Percentiles rank a stretch among this genome's conserved stretches.
Evolutionary conservation across 1,140 invertebrate species (phyloP).

Genomic region (Caenorhabditis latens): DNA sequence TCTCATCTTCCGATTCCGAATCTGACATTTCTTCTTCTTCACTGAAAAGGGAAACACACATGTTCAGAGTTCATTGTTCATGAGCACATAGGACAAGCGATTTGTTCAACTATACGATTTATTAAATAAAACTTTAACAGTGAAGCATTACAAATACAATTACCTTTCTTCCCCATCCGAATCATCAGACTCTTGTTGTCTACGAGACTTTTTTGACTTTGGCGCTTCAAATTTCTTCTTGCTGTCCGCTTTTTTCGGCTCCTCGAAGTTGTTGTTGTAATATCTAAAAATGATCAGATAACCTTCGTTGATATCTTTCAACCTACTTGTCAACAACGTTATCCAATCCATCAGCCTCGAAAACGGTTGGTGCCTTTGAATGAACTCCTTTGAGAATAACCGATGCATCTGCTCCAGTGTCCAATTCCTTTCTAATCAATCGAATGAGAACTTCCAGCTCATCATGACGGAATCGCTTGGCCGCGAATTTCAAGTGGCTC

Average conservation of each 20-base stretch:
- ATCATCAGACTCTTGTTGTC: slow-evolving; percentile 22
- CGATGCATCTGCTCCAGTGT: background rate
- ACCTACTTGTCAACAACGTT: slow-evolving; percentile 12
- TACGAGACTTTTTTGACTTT: background rate
- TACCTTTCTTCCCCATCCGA: slow-evolving; percentile 50
- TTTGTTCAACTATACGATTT: background rate
- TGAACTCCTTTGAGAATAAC: slow-evolving; percentile 37
- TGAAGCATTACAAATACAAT: slow-evolving; percentile 35
- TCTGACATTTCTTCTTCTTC: slow-evolving; percentile 23
- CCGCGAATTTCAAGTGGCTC: slow-evolving; percentile 57
- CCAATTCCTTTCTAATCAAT: slow-evolving; percentile 25
- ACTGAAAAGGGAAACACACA: background rate
- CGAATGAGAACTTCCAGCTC: slow-evolving; percentile 32
- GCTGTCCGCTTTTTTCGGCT: background rate
- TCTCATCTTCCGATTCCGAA: background rate
- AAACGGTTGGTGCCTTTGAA: background rate
- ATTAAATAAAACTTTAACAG: background rate
- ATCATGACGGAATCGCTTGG: slow-evolving; percentile 43
- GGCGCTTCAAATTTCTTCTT: background rate
- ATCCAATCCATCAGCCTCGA: slow-evolving; percentile 11
- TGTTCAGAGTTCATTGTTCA: background rate
- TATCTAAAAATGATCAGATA: background rate
- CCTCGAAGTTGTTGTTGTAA: slow-evolving; percentile 1
- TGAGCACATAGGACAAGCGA: background rate
- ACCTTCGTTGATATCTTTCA: background rate